Conservation (phyloP, 37 sponge, comb jelly and placozoan species). For the Mnemiopsis leidyi region DNA sequence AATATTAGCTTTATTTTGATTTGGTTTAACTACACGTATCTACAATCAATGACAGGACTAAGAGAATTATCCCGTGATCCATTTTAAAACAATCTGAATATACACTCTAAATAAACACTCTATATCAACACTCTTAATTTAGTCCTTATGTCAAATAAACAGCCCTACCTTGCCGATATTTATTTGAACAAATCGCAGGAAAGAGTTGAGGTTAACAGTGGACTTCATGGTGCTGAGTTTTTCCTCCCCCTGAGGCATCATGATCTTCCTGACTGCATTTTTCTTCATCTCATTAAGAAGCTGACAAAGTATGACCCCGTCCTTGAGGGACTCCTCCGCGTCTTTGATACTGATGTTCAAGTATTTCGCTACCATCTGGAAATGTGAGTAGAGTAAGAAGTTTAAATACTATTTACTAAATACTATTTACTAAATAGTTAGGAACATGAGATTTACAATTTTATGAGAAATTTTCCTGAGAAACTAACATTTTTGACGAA, state of each 20-base stretch:
- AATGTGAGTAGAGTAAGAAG: too few species aligned
- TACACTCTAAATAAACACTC: background rate
- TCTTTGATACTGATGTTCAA: background rate
- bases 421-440: too few species aligned
- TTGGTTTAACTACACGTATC: too few species aligned
- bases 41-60: too few species aligned
- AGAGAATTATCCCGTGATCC: too few species aligned
- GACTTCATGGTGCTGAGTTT: slow-evolving; percentile 15
- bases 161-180: background rate
- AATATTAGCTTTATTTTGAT: too few species aligned
- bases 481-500: slow-evolving; percentile 16
- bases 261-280: background rate
- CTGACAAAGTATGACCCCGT: slow-evolving; percentile 15
- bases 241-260: slow-evolving; percentile 11
- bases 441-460: too few species aligned
- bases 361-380: slow-evolving; percentile 9
- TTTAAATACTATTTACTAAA: too few species aligned
- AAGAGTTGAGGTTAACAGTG: background rate
- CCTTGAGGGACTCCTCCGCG: background rate
- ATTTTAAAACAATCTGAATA: too few species aligned
- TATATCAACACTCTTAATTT: background rate
- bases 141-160: too few species aligned
- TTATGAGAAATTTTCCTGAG: too few species aligned
- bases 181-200: background rate
- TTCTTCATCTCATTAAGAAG: slow-evolving; percentile 20